These are phyloP conservation scores for Cavia porcellus DNA, from an alignment of 2,113 vertebrate genomes.

Conservation along the genomic window DNA sequence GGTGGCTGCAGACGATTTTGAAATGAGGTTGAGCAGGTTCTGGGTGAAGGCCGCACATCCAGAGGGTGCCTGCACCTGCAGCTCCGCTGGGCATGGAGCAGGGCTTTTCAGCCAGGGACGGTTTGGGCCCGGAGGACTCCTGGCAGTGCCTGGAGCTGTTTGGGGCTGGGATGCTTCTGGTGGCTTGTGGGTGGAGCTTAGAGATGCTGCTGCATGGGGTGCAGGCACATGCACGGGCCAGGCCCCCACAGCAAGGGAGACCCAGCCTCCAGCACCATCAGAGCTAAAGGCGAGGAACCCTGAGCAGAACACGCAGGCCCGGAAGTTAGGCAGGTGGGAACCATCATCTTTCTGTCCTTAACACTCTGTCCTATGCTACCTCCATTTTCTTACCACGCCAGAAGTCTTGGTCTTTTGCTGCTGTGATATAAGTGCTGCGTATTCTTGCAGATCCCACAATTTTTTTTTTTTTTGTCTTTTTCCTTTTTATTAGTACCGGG, in stretches of 20 bases:
- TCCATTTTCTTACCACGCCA: not conserved
- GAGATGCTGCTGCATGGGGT: not conserved
- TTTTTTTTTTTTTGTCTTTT: not conserved
- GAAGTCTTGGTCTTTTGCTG: not conserved
- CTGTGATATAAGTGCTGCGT: not conserved
- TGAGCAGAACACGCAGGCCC: not conserved
- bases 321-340: not conserved
- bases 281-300: not conserved
- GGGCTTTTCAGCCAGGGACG: not conserved
- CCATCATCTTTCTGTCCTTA: not conserved
- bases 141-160: not conserved
- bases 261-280: not conserved
- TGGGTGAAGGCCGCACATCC: not conserved
- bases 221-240: not conserved
- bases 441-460: not conserved
- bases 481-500: no score
- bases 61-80: not conserved
- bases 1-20: conserved; percentile 17
- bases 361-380: not conserved
- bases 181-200: not conserved
- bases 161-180: not conserved
- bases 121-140: not conserved
- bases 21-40: conserved; percentile 35
- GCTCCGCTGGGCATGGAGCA: not conserved
- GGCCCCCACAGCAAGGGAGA: not conserved